phyloP scores from a whole-genome alignment of 2,797 vertebrate species.

The Poecile montanus region DNA sequence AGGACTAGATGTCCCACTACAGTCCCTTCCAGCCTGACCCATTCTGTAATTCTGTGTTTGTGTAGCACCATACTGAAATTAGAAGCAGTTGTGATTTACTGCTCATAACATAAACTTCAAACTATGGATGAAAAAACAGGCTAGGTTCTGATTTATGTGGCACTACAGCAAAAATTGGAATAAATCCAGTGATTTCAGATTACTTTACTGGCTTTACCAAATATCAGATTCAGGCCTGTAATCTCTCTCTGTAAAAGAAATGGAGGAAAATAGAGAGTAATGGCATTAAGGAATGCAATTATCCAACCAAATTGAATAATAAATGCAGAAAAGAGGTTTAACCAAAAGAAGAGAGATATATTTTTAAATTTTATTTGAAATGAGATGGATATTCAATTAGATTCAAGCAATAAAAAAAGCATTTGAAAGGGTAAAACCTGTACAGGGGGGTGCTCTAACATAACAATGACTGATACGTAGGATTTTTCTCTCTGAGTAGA shows the following conservation, averaged over 20 bases:
- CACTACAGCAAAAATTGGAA: conserved; percentile 26
- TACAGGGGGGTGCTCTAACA: not conserved
- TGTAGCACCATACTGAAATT: not conserved
- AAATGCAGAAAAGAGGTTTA: conserved; percentile 68
- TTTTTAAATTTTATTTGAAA: conserved; percentile 63
- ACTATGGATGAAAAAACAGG: not conserved
- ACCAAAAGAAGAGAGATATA: conserved; percentile 58
- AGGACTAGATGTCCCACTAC: not conserved
- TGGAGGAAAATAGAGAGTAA: conserved; percentile 47
- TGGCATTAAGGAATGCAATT: conserved; percentile 75
- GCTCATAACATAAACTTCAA: not conserved
- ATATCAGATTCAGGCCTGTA: conserved; percentile 41
- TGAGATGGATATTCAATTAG: conserved; percentile 62
- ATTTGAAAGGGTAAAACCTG: conserved; percentile 36
- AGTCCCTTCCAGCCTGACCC: not conserved
- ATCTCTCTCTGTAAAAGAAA: conserved; percentile 29
- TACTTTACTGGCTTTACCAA: conserved; percentile 27
- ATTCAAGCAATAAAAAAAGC: conserved; percentile 39
- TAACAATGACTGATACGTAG: not conserved
- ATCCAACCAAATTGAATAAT: conserved; percentile 66
- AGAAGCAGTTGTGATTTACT: not conserved
- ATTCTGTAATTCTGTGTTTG: not conserved
- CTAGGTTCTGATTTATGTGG: not conserved
- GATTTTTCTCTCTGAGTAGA: not conserved
- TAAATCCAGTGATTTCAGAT: conserved; percentile 40